Evolutionary conservation across 2,797 vertebrate genomes (phyloP).

Genomic region (Acomys russatus): DNA sequence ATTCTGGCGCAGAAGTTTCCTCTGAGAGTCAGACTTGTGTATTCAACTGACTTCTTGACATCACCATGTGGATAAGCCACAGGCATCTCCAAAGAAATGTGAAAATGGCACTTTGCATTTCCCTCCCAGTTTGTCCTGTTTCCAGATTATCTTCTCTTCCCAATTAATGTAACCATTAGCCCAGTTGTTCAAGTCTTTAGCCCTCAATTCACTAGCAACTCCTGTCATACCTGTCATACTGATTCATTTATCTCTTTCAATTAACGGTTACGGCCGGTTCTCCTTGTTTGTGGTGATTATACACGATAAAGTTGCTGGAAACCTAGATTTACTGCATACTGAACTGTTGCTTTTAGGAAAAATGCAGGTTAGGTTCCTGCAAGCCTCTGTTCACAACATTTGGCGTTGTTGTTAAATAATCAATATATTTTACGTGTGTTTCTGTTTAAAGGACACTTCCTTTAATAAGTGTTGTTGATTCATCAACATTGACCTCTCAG

Average conservation of each 20-base stretch:
- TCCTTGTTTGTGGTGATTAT: background rate
- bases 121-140: background rate
- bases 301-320: background rate
- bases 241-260: conserved; percentile 25
- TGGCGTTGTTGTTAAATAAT: background rate
- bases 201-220: background rate
- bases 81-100: conserved; percentile 34
- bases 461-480: conserved; percentile 33
- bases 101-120: conserved; percentile 28
- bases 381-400: background rate
- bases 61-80: background rate
- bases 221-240: background rate
- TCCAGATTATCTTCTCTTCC: background rate
- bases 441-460: background rate
- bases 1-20: conserved; percentile 38
- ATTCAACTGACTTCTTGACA: conserved; percentile 44
- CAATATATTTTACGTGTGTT: conserved; percentile 7
- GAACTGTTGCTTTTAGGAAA: background rate
- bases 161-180: background rate
- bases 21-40: background rate
- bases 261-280: background rate
- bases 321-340: background rate
- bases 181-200: background rate
- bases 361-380: conserved; percentile 1
- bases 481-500: background rate